Conservation (phyloP, 2,797 vertebrate species). For the Crax fasciolata region DNA sequence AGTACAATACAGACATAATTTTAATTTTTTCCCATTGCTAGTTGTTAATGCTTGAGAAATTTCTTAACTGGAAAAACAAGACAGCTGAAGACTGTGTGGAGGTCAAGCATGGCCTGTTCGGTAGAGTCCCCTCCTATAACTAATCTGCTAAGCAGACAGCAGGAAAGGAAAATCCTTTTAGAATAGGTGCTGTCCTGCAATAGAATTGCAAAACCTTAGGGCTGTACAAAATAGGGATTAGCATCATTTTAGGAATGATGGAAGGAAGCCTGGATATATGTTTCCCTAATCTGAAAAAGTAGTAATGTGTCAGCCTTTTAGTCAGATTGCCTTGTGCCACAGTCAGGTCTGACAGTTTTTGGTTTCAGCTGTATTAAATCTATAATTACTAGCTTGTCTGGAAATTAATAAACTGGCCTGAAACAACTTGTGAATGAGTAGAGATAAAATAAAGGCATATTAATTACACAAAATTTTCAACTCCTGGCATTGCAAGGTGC, state of each 20-base stretch:
- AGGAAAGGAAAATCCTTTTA: slow-evolving; percentile 59
- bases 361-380: slow-evolving; percentile 30
- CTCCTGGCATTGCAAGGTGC: neutral
- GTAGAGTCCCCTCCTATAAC: neutral
- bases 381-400: slow-evolving; percentile 1
- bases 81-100: neutral
- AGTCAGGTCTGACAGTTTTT: slow-evolving; percentile 22
- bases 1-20: neutral
- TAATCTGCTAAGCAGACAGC: slow-evolving; percentile 43
- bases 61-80: neutral
- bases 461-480: neutral
- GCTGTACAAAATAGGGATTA: slow-evolving; percentile 32
- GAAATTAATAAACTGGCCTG: neutral
- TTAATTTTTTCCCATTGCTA: neutral
- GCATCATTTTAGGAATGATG: slow-evolving; percentile 57
- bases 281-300: slow-evolving; percentile 38
- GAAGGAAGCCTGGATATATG: slow-evolving; percentile 1
- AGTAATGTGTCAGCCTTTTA: slow-evolving; percentile 40
- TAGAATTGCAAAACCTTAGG: slow-evolving; percentile 48
- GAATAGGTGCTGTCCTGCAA: slow-evolving; percentile 41
- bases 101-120: neutral
- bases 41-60: neutral
- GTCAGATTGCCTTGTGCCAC: slow-evolving; percentile 18
- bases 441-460: slow-evolving; percentile 10
- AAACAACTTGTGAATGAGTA: slow-evolving; percentile 1